Conservation (phyloP, 1,140 invertebrate species). For the Brachystomella parvula region DNA sequence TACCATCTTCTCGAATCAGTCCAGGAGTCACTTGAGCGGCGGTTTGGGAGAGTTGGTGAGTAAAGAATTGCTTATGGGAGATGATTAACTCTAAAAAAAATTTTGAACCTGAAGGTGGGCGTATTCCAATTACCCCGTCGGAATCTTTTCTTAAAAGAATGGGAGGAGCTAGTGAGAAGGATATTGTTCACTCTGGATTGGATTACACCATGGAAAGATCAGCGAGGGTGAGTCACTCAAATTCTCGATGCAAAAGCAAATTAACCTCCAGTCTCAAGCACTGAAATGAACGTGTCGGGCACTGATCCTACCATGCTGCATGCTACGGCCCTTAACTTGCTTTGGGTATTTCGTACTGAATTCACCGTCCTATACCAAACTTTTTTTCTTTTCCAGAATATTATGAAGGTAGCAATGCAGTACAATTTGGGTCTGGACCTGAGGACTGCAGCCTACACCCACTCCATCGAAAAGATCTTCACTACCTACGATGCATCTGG, state of each 20-base stretch:
- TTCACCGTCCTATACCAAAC: too few species aligned
- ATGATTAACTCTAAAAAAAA: too few species aligned
- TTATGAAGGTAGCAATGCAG: conserved; percentile 1
- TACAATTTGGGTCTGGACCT: conserved; percentile 16
- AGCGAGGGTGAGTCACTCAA: conserved; percentile 39
- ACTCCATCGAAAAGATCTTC: conserved; percentile 15
- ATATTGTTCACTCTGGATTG: conserved; percentile 95
- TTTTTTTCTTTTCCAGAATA: conserved; percentile 13
- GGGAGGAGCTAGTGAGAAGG: conserved; percentile 96
- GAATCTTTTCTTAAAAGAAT: conserved; percentile 93
- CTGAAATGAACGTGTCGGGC: too few species aligned
- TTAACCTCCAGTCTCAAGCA: too few species aligned
- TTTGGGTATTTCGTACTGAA: too few species aligned
- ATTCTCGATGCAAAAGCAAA: background rate
- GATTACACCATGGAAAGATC: conserved; percentile 99
- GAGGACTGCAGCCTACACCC: conserved; percentile 13
- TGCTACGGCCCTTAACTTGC: too few species aligned
- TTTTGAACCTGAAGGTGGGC: too few species aligned
- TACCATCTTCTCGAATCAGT: too few species aligned
- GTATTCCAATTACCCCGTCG: conserved; percentile 88
- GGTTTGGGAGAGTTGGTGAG: too few species aligned
- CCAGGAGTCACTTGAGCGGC: too few species aligned
- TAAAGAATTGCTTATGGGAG: too few species aligned
- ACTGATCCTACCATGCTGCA: too few species aligned
- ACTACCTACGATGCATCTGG: background rate